These are phyloP conservation scores for Microhierax caerulescens DNA, from an alignment of 2,797 vertebrate genomes.

Conservation along the genomic window DNA sequence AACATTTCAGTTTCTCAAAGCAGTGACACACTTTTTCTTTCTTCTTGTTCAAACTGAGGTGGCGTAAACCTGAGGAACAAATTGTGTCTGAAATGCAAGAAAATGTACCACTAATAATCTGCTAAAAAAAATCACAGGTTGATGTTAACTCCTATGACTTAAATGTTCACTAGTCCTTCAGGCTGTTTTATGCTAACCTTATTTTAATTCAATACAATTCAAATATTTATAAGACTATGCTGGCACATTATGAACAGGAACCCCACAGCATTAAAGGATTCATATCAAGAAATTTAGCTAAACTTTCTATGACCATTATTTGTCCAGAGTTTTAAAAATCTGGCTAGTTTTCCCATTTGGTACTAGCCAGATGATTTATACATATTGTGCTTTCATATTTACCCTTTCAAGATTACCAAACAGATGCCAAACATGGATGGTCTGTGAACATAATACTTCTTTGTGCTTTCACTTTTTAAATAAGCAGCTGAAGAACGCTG, in stretches of 20 bases:
- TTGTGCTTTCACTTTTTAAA: not conserved
- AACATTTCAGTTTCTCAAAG: not conserved
- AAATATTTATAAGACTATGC: not conserved
- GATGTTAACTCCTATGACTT: not conserved
- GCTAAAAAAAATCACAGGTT: not conserved
- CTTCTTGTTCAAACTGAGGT: not conserved
- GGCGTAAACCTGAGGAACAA: not conserved
- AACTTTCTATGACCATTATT: not conserved
- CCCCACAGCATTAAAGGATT: not conserved
- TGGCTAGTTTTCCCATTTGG: not conserved
- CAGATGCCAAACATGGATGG: not conserved
- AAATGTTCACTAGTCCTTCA: not conserved
- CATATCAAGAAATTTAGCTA: not conserved
- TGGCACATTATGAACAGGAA: not conserved
- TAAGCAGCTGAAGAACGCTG: not conserved
- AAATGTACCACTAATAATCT: not conserved
- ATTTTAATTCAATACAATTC: not conserved
- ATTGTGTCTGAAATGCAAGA: not conserved
- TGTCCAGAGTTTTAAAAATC: not conserved
- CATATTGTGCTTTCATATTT: not conserved
- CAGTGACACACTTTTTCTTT: not conserved
- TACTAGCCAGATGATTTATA: not conserved
- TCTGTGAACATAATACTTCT: not conserved
- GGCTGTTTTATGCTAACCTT: not conserved
- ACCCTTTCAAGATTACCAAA: not conserved